These are phyloP conservation scores for Lindbergichthys nudifrons DNA, from an alignment of 2,797 vertebrate species.

Conservation along the genomic window DNA sequence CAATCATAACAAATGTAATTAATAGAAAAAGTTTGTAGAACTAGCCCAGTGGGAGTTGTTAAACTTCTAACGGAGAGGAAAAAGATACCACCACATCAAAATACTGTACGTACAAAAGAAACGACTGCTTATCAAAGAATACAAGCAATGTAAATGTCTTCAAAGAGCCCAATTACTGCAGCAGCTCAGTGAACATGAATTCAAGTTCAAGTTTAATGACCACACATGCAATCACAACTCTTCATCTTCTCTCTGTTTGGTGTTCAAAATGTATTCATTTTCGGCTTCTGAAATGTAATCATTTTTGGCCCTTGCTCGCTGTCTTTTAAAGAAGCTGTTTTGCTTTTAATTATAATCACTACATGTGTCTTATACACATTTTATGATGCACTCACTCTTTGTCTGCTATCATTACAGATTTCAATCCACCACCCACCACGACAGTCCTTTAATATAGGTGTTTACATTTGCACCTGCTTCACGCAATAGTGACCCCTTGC, in stretches of 20 bases:
- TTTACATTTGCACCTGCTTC: conserved; percentile 51
- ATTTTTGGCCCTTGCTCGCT: neutral
- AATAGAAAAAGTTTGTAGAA: conserved; percentile 13
- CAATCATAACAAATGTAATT: neutral
- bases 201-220: conserved; percentile 30
- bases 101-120: conserved; percentile 2
- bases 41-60: conserved; percentile 15
- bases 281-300: neutral
- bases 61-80: neutral
- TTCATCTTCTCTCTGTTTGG: conserved; percentile 8
- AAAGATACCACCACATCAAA: conserved; percentile 16
- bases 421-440: neutral
- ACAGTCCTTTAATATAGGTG: conserved; percentile 36
- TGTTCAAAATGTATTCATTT: conserved; percentile 9
- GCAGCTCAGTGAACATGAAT: conserved; percentile 19
- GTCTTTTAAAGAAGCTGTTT: neutral
- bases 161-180: conserved; percentile 18
- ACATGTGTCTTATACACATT: conserved; percentile 9
- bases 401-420: conserved; percentile 18
- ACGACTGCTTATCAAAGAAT: conserved; percentile 33
- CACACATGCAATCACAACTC: neutral
- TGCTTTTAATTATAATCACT: neutral
- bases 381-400: neutral
- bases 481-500: conserved; percentile 57
- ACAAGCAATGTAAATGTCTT: conserved; percentile 27